phyloP scores from a whole-genome alignment of 2,888 invertebrate genomes.

The Microctonus hyperodae region DNA sequence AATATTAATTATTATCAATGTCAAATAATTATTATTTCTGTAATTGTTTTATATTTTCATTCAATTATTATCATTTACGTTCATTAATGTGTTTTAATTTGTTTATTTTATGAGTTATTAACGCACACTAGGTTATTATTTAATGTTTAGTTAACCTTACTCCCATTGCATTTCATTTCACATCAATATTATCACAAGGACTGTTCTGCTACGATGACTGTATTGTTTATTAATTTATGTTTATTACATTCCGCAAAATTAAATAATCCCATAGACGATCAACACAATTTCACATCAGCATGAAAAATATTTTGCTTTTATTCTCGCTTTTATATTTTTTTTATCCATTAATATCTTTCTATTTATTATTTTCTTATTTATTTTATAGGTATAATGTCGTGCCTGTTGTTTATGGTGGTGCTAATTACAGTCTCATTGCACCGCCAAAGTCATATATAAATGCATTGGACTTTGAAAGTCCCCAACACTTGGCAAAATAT shows the following conservation, averaged over 20 bases:
- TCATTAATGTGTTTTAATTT: too few species aligned
- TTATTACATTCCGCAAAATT: not conserved
- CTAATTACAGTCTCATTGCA: constrained; percentile 68
- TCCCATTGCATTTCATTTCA: not conserved
- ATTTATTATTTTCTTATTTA: not conserved
- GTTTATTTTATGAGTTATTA: too few species aligned
- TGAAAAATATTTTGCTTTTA: too few species aligned
- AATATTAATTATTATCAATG: too few species aligned
- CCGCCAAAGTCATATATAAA: constrained; percentile 73
- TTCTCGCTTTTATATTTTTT: too few species aligned
- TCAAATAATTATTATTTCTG: too few species aligned
- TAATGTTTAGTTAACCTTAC: too few species aligned
- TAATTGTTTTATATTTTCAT: too few species aligned
- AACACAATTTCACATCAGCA: too few species aligned
- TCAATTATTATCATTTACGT: too few species aligned
- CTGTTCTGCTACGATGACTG: not conserved
- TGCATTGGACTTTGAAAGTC: constrained; percentile 69
- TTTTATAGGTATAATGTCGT: constrained; percentile 63
- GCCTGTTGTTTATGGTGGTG: constrained; percentile 75
- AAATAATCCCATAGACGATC: too few species aligned
- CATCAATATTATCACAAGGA: not conserved
- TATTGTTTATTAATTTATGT: not conserved
- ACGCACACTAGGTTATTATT: not conserved
- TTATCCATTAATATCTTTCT: not conserved
- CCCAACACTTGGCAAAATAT: constrained; percentile 68